Evolutionary conservation across 2,888 invertebrate genomes (phyloP), one percentile per base, ranked within the genome.

Genomic region (Temnothorax rugatulus): DNA sequence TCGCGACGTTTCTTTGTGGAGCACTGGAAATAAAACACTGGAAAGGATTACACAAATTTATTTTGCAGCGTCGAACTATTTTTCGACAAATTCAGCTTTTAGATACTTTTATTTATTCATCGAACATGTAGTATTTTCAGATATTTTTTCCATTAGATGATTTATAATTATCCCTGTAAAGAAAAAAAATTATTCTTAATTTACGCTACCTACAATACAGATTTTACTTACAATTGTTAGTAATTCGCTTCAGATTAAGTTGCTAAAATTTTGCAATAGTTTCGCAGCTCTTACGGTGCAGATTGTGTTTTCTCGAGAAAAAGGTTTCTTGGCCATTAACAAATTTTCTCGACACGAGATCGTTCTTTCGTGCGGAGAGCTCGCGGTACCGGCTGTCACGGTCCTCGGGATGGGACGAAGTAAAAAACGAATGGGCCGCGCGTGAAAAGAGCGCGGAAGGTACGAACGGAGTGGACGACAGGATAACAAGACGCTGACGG

Each of bases 401-500:
- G 90, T 88, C 84, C 88, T 86, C 88, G 86, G 85, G 86, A 87
- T 74, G 82, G 85, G 85, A 79, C 75, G 71, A 84, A 82, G 54
- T 59, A 63, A 66, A 47, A 79, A 69, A 76, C 69, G 79, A 79
- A 81, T 41, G 59, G 84, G 52, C 21, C 41, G 71, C 25, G 38
- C 52, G 50, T 66, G 64, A 61, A 64, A 82, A 83, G 69, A 59
- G 76, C 59, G 75, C 63, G 52, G 57, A 59, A 79, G 73, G 79
- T 74, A 89, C 86, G 83, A 73, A 79, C 66, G 18, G 47, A 25
- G 66, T 68, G 66, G 84, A 87, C 75, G 89, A 88, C 90, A 86
- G 90, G 91, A 91, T 93, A 94, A 93, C 93, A 92, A 93, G 93
- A 93, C 93, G 92, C 91, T 93, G 94, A 94, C 93, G 92, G 92